These are phyloP conservation scores for Ericerus pela DNA, from an alignment of 1,140 invertebrate genomes.

Conservation along the genomic window DNA sequence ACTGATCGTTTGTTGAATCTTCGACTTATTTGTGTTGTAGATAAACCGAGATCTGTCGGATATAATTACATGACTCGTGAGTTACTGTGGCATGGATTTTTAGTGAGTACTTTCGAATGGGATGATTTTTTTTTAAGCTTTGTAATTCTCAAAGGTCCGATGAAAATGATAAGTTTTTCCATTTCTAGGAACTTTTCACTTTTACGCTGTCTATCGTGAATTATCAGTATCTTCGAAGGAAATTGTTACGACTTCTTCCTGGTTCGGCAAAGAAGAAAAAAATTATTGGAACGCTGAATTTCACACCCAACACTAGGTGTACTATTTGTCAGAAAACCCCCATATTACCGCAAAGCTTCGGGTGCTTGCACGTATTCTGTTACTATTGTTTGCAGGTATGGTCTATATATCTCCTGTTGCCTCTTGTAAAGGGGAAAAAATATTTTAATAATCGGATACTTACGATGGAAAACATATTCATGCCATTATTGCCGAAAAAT, in stretches of 20 bases:
- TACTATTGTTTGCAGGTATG: slow-evolving; percentile 29
- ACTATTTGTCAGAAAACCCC: slow-evolving; percentile 26
- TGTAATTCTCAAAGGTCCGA: neutral
- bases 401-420: slow-evolving; percentile 17
- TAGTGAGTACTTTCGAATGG: slow-evolving; percentile 33
- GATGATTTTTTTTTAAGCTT: neutral
- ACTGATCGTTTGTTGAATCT: slow-evolving; percentile 38
- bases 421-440: neutral
- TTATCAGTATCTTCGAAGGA: slow-evolving; percentile 33
- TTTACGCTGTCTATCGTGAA: slow-evolving; percentile 42
- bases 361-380: slow-evolving; percentile 28
- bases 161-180: neutral
- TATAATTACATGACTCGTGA: slow-evolving; percentile 46
- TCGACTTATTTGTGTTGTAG: slow-evolving; percentile 35
- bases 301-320: slow-evolving; percentile 22
- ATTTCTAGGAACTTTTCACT: slow-evolving; percentile 40
- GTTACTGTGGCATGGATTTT: slow-evolving; percentile 49
- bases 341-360: slow-evolving; percentile 26
- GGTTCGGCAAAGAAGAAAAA: neutral
- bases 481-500: neutral
- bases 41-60: slow-evolving; percentile 37
- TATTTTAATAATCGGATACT: neutral
- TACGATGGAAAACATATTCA: slow-evolving; percentile 5
- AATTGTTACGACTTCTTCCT: slow-evolving; percentile 7
- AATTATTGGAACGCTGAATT: slow-evolving; percentile 3